A percentile compares a stretch with the other conserved stretches of the same genome.
These are phyloP conservation scores for Sebastiscus tertius DNA, from an alignment of 2,797 vertebrate species.

Conservation along the genomic window DNA sequence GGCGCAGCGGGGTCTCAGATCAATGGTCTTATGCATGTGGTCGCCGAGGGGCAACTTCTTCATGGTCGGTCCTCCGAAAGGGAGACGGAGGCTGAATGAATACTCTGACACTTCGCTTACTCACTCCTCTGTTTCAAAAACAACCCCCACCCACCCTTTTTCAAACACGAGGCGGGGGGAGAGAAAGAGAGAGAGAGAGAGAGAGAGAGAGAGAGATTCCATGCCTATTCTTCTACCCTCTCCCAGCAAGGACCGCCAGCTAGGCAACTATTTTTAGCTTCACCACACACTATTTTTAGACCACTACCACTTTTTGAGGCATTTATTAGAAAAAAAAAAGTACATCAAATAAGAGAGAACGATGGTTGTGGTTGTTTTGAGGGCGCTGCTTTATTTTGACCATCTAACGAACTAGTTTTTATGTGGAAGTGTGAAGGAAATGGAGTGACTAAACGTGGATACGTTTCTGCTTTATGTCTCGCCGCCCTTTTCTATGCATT, in stretches of 20 bases:
- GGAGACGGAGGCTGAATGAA: constrained; percentile 85
- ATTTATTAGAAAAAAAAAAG: constrained; percentile 89
- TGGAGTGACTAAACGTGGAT: not conserved
- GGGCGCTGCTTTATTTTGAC: constrained; percentile 77
- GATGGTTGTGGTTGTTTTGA: constrained; percentile 53
- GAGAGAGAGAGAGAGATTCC: constrained; percentile 84
- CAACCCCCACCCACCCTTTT: constrained; percentile 74
- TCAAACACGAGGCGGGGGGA: constrained; percentile 79
- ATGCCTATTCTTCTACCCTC: constrained; percentile 95
- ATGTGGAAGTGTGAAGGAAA: constrained; percentile 70
- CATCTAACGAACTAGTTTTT: constrained; percentile 85
- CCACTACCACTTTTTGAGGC: constrained; percentile 90
- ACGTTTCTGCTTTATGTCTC: constrained; percentile 81
- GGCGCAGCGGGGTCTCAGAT: constrained; percentile 82
- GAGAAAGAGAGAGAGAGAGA: constrained; percentile 1
- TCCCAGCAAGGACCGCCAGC: constrained; percentile 90
- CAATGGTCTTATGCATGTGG: constrained; percentile 84
- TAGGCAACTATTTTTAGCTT: constrained; percentile 93
- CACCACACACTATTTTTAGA: constrained; percentile 95
- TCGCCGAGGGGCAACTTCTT: constrained; percentile 87
- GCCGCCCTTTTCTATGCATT: constrained; percentile 84
- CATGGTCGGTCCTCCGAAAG: constrained; percentile 84
- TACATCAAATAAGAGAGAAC: constrained; percentile 64
- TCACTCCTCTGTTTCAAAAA: constrained; percentile 75
- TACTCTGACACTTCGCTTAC: constrained; percentile 81